These are phyloP conservation scores for Eulemur rufifrons DNA, from an alignment of 2,113 vertebrate species.

Conservation along the genomic window DNA sequence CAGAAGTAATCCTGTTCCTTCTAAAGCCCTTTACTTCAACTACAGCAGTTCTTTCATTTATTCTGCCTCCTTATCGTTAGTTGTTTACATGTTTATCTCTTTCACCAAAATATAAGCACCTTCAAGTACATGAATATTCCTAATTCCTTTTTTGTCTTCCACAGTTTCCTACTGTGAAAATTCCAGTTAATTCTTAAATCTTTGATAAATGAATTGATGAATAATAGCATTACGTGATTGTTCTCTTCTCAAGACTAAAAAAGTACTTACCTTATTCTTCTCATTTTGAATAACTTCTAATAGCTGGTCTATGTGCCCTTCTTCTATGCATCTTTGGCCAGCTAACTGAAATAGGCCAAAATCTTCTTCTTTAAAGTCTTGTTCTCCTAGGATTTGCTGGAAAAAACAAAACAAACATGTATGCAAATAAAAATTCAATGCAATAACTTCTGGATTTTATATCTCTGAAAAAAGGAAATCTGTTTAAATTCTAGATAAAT, in stretches of 20 bases:
- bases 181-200: constrained; percentile 38
- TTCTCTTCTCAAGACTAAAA: constrained; percentile 31
- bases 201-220: neutral
- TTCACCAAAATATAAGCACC: neutral
- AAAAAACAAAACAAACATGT: constrained; percentile 29
- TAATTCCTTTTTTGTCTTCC: constrained; percentile 26
- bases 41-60: constrained; percentile 4
- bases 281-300: constrained; percentile 94
- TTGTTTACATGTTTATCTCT: constrained; percentile 27
- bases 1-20: neutral
- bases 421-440: constrained; percentile 30
- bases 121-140: neutral
- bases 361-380: constrained; percentile 91
- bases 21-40: constrained; percentile 19
- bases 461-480: neutral
- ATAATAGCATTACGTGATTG: neutral
- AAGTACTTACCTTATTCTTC: constrained; percentile 90
- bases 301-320: constrained; percentile 89
- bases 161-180: neutral
- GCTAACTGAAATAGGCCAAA: constrained; percentile 90
- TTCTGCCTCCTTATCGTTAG: neutral
- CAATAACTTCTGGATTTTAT: constrained; percentile 16
- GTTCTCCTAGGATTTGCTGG: constrained; percentile 91
- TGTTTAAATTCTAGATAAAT: constrained; percentile 36
- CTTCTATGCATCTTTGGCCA: constrained; percentile 92